Conservation (phyloP, 2,888 invertebrate genomes). For the Lapara coniferarum region DNA sequence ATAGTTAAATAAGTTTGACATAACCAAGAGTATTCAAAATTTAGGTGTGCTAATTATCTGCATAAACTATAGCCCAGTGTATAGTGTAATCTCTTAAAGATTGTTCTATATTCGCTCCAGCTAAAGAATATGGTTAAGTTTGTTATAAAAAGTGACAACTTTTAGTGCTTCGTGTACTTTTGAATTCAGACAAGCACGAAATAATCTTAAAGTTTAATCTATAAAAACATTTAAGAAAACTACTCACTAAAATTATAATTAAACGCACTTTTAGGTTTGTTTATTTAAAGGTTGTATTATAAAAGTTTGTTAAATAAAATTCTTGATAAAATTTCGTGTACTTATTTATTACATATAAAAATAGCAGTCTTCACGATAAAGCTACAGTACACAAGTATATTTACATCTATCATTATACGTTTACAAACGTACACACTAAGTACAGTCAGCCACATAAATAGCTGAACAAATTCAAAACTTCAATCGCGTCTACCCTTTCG, state of each 20-base stretch:
- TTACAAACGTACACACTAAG: background rate
- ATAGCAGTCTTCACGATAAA: slow-evolving; percentile 55
- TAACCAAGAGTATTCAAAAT: no score
- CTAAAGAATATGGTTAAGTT: background rate
- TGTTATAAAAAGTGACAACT: background rate
- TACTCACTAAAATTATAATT: slow-evolving; percentile 60
- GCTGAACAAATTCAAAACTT: no score
- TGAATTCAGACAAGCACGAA: slow-evolving; percentile 33
- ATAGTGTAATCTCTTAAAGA: no score
- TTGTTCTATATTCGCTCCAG: background rate
- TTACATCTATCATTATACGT: slow-evolving; percentile 5
- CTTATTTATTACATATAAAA: slow-evolving; percentile 61
- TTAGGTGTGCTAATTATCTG: no score
- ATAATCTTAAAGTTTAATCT: slow-evolving; percentile 26
- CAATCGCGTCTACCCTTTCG: no score
- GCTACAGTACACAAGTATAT: slow-evolving; percentile 17
- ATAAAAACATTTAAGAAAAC: slow-evolving; percentile 29
- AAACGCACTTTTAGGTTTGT: slow-evolving; percentile 66
- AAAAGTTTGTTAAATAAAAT: slow-evolving; percentile 77
- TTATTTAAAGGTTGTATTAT: slow-evolving; percentile 55
- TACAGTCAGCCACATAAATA: no score
- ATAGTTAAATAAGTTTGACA: no score
- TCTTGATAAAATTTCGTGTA: slow-evolving; percentile 49
- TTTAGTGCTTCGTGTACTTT: slow-evolving; percentile 26
- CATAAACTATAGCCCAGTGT: no score